Evolutionary conservation across 2,113 vertebrate species (phyloP), one percentile per base, ranked within the genome.

Genomic region (Furnarius figulus): DNA sequence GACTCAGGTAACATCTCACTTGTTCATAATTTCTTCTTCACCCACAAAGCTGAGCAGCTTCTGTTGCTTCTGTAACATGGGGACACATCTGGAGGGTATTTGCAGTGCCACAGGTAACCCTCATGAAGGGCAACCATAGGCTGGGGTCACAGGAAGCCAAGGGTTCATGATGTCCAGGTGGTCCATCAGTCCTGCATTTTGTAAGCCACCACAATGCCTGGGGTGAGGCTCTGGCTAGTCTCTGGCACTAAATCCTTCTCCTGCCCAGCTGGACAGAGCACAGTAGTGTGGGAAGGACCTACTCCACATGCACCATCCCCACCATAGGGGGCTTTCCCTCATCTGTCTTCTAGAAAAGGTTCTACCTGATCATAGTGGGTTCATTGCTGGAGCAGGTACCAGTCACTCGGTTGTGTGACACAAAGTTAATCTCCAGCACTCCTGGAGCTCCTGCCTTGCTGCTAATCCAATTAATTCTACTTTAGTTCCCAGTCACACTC

Each of bases 321-420:
- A 17, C 17, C 27, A 1, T 20, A 63, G 33, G 6, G 49, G 20
- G 8, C 42, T 49, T 21, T 27, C 33, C 10, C 1, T 13, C 37
- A 6, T 8, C 37, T 10, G 0, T 21, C n/a, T 33, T 25, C 61
- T 19, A 8, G 22, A 28, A 27, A 30, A 65, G 13, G 8, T 12
- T 39, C 33, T 18, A 1, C 20, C 58, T 14, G 42, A 23, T 30
- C 9, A 1, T 22, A 13, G 31, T 10, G n/a, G 30, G 27, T 4
- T 42, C 39, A 10, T 1, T n/a, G 58, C 58, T 67, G 22, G 35
- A 40, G 62, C 62, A 56, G 44, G 44, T 19, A 10, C 23, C 28
- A 3, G 23, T 8, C 0, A 0, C 40, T 49, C 7, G 24, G n/a
- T 3, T 58, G 17, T 24, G 31, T 53, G 39, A 49, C 44, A 33